Base-by-base conservation (phyloP, 2,113 vertebrate genomes). In the Cavia porcellus region DNA sequence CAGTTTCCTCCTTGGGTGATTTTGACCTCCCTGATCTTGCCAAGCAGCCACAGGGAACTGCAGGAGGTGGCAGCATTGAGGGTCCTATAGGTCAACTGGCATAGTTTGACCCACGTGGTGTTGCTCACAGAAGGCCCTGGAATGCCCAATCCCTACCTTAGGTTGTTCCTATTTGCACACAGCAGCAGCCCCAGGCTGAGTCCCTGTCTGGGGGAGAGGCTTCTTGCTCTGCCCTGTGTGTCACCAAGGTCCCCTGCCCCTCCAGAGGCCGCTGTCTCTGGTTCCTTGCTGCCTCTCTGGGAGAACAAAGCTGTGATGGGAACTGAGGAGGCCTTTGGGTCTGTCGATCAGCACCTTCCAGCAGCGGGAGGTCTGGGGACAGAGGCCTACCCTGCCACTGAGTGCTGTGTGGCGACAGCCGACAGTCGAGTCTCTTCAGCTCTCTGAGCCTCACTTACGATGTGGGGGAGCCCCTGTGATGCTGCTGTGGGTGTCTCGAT, bases 61-160 rank as follows among this genome's bases (percentile, higher is more conserved):
- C 50, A 22, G 57, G 55, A 64, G 3, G n/a, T 9, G 8, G 0
- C 17, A 8, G 6, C 3, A 0, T 3, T 12, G 0, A 30, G 50
- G 62, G 20, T 75, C 52, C 59, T 28, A 0, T 14, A 38, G 35
- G 38, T 20, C 32, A 62, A n/a, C 50, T 24, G 1, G 8, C 42
- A 11, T 1, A 38, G 45, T 19, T n/a, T 28, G 4, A 24, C 57
- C 62, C 61, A 2, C 1, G 0, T 38, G 42, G 4, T 4, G 1
- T 9, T 35, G 42, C 17, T 50, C 50, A 24, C 0, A 45, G 93
- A 72, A 50, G 35, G 8, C 30, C 20, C 28, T 50, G 14, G 14
- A 17, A 12, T 17, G 5, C 8, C 1, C 12, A 12, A 3, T 15
- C 45, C 5, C 3, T 9, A 45, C 35, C 59, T 30, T 1, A 30